phyloP scores from a whole-genome alignment of 2,113 vertebrate species.

The Ondatra zibethicus region DNA sequence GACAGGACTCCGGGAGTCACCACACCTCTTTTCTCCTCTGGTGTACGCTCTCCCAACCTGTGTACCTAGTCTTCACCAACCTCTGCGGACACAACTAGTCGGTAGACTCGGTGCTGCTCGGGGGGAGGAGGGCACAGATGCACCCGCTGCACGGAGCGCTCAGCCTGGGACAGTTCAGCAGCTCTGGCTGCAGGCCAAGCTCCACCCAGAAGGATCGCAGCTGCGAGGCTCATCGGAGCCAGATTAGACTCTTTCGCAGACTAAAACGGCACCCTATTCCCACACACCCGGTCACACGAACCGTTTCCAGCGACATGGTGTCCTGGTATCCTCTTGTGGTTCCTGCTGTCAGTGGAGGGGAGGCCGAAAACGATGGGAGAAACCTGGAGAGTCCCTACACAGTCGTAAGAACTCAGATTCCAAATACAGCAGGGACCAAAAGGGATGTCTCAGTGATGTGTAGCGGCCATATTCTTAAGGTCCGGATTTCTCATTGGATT shows the following conservation, averaged over 20 bases:
- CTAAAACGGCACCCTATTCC: neutral
- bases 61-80: neutral
- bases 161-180: too few relatives aligned
- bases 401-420: neutral
- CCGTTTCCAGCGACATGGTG: neutral
- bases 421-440: neutral
- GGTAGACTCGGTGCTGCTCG: too few relatives aligned
- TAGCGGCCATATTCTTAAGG: neutral
- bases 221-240: neutral
- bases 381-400: neutral
- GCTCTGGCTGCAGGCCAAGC: neutral
- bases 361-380: neutral
- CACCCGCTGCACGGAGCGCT: neutral
- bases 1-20: too few relatives aligned
- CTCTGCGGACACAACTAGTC: too few relatives aligned
- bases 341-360: neutral
- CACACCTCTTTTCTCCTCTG: neutral
- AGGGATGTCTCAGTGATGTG: neutral
- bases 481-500: neutral
- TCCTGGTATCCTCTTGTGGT: neutral
- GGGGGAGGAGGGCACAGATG: neutral
- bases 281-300: neutral
- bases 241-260: neutral
- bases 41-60: neutral
- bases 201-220: neutral